These are phyloP conservation scores for Dasysyrphus tricinctus DNA, from an alignment of 2,888 invertebrate genomes.

Conservation along the genomic window DNA sequence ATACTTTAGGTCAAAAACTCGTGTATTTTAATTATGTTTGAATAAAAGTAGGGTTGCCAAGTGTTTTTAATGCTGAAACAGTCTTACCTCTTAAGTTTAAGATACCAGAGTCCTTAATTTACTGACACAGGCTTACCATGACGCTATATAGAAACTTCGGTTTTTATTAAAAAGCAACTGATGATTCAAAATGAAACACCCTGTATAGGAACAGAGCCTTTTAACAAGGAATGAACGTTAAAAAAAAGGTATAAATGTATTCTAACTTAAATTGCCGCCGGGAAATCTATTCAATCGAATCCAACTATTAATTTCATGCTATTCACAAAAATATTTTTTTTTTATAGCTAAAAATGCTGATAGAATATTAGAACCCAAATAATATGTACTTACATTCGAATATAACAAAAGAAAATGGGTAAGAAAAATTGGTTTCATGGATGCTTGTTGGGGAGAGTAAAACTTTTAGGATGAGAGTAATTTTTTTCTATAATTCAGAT, in stretches of 20 bases:
- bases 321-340: slow-evolving; percentile 44
- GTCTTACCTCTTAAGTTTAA: no score
- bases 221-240: background rate
- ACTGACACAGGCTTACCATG: no score
- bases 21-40: no score
- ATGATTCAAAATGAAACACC: no score
- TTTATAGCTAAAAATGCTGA: slow-evolving; percentile 41
- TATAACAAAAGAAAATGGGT: slow-evolving; percentile 19
- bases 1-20: no score
- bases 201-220: background rate
- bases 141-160: no score
- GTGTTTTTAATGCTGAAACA: no score
- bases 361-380: slow-evolving; percentile 33
- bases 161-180: no score
- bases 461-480: slow-evolving; percentile 11
- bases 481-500: slow-evolving; percentile 12
- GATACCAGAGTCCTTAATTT: no score
- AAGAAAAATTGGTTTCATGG: slow-evolving; percentile 25
- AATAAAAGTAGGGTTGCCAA: no score
- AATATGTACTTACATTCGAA: no score
- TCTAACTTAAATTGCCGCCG: slow-evolving; percentile 1
- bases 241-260: background rate
- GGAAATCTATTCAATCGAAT: slow-evolving; percentile 45
- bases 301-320: slow-evolving; percentile 61
- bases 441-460: background rate